Conservation (phyloP, 2,888 invertebrate species). For the Perizoma flavofasciatum region DNA sequence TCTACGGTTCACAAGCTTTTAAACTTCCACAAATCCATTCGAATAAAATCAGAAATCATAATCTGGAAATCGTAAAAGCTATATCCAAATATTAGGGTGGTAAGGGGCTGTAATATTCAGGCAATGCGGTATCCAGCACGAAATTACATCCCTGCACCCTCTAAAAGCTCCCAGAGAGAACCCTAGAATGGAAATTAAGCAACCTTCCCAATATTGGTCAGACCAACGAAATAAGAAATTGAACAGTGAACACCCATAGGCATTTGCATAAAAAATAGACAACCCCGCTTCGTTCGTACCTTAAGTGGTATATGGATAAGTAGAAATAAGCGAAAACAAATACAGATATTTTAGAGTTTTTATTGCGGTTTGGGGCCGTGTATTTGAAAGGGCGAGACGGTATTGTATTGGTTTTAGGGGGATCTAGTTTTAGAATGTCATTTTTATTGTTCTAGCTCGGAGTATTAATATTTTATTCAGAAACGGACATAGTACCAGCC, state of each 20-base stretch:
- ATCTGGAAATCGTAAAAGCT: constrained; percentile 22
- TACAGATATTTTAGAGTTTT: constrained; percentile 34
- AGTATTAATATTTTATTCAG: constrained; percentile 10
- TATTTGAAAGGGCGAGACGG: constrained; percentile 37
- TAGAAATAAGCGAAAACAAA: constrained; percentile 30
- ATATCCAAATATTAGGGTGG: constrained; percentile 11
- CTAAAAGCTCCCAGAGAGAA: constrained; percentile 41
- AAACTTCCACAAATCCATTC: neutral
- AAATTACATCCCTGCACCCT: constrained; percentile 33
- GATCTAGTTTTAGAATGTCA: constrained; percentile 19
- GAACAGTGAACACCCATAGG: constrained; percentile 49
- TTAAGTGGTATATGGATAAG: constrained; percentile 39
- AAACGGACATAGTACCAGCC: neutral
- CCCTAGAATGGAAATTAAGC: constrained; percentile 61
- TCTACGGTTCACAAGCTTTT: too few species aligned
- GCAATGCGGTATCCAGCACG: constrained; percentile 33
- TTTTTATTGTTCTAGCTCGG: constrained; percentile 20
- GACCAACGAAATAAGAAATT: constrained; percentile 59
- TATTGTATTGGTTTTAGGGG: constrained; percentile 25
- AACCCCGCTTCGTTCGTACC: constrained; percentile 47
- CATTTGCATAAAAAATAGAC: constrained; percentile 69
- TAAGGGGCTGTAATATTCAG: constrained; percentile 20
- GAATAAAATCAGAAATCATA: constrained; percentile 20
- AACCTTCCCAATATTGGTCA: constrained; percentile 47
- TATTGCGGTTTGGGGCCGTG: constrained; percentile 35